Evolutionary conservation across 2,113 vertebrate genomes (phyloP).

Genomic region (Collichthys lucidus): DNA sequence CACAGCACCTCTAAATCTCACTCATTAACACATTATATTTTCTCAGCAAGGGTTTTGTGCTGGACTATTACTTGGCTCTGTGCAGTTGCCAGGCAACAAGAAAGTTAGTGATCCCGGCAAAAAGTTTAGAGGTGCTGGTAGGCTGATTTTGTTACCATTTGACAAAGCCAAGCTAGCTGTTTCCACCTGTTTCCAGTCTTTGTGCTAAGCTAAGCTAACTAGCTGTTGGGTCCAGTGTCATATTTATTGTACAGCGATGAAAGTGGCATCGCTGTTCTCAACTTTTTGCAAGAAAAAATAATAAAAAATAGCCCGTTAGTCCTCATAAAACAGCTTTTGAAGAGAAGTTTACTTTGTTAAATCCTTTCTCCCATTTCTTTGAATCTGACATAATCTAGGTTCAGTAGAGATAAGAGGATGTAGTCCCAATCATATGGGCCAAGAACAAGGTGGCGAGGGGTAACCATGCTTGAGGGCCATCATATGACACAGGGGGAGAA

Average conservation of each 20-base stretch:
- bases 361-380: constrained; percentile 13
- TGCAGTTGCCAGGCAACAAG: constrained; percentile 9
- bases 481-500: constrained; percentile 66
- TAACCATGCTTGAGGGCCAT: constrained; percentile 68
- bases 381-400: constrained; percentile 38
- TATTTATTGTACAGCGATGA: neutral
- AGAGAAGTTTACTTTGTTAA: constrained; percentile 14
- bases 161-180: neutral
- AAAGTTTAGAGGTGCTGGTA: neutral
- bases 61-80: neutral
- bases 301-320: neutral
- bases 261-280: neutral
- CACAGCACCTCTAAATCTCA: neutral
- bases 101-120: neutral
- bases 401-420: constrained; percentile 44
- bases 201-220: neutral
- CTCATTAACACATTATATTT: neutral
- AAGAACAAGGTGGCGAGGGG: constrained; percentile 61
- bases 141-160: neutral
- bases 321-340: neutral
- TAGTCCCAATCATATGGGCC: constrained; percentile 69
- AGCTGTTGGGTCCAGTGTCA: neutral
- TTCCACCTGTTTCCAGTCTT: neutral
- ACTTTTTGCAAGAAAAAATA: constrained; percentile 16
- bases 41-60: no score